Base-by-base conservation (phyloP, 2,113 vertebrate genomes). In the Parus major region DNA sequence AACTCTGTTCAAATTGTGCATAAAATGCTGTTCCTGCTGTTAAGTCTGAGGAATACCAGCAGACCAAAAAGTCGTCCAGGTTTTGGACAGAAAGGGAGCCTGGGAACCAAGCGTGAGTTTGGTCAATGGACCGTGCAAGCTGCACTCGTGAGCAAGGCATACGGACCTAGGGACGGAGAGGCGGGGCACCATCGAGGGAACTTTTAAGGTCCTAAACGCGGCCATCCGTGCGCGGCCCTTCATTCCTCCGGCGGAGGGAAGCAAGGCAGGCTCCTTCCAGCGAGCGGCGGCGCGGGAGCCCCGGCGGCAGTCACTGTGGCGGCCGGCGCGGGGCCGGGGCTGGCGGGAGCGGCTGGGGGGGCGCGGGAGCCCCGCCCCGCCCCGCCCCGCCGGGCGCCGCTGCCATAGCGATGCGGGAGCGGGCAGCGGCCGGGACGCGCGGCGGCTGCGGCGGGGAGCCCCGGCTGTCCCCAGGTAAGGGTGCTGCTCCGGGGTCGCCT, bases 351-450 rank as follows among this genome's bases (percentile, higher is more conserved):
- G 8, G 35, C 53, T 21, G 33, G 33, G 47, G 36, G 33, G 31
- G 69, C 25, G 12, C 29, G 39, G 39, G 39, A 39, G 28, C 39
- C 31, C 16, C 57, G 46, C 31, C 72, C 44, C 65, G n/a, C 42
- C 42, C 66, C n/a, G 15, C 36, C 27, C 36, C 75, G 64, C 84
- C 24, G 55, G 42, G 42, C 41, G 78, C 78, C 25, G 91, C 91
- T 93, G 91, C 87, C 88, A 82, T 72, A 91, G 94, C 84, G 65
- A 93, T 93, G 78, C 72, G 33, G 87, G 87, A 71, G 61, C 71
- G 49, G 63, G 79, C 17, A 55, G 79, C 18, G 57, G 55, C 31
- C 35, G 71, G 47, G 65, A 42, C 35, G 73, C 28, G 72, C 11
- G 55, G 65, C 24, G 64, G 42, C 17, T 29, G 55, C 12, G 41